Conservation (phyloP, 2,888 invertebrate genomes). For the Clistopyga incitator region DNA sequence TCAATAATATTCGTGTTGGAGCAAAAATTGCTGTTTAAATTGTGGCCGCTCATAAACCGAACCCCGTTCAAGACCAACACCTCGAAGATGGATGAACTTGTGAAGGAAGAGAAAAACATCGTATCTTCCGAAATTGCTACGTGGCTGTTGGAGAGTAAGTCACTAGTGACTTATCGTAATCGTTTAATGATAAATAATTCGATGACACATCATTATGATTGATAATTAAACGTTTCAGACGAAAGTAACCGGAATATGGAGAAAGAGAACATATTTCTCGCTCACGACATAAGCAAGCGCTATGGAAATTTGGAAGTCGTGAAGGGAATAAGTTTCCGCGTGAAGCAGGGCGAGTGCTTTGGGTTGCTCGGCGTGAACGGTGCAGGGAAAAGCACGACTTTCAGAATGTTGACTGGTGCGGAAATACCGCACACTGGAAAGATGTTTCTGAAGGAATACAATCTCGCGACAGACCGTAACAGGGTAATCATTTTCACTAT, state of each 20-base stretch:
- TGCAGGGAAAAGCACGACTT: constrained; percentile 95
- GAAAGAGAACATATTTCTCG: constrained; percentile 85
- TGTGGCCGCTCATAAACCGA: constrained; percentile 68
- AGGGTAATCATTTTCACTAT: constrained; percentile 68
- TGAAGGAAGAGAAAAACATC: constrained; percentile 77
- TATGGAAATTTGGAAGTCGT: constrained; percentile 92
- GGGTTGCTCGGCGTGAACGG: constrained; percentile 94
- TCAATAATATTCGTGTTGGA: constrained; percentile 87
- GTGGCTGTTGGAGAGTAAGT: constrained; percentile 61
- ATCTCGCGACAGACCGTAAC: constrained; percentile 71
- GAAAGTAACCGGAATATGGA: background rate
- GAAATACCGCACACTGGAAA: constrained; percentile 84
- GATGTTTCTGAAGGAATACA: constrained; percentile 76
- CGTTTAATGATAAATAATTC: too few relatives aligned
- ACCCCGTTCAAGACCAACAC: constrained; percentile 50
- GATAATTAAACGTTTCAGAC: constrained; percentile 20
- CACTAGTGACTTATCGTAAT: background rate
- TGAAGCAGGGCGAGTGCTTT: constrained; percentile 91
- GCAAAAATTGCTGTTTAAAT: constrained; percentile 85
- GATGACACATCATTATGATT: too few relatives aligned
- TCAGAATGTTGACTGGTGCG: constrained; percentile 96
- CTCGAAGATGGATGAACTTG: constrained; percentile 77
- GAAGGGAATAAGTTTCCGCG: constrained; percentile 89
- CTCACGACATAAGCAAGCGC: constrained; percentile 89
- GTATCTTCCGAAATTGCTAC: constrained; percentile 76